Evolutionary conservation across 2,888 invertebrate species (phyloP).

Genomic region (Beris morrisii): DNA sequence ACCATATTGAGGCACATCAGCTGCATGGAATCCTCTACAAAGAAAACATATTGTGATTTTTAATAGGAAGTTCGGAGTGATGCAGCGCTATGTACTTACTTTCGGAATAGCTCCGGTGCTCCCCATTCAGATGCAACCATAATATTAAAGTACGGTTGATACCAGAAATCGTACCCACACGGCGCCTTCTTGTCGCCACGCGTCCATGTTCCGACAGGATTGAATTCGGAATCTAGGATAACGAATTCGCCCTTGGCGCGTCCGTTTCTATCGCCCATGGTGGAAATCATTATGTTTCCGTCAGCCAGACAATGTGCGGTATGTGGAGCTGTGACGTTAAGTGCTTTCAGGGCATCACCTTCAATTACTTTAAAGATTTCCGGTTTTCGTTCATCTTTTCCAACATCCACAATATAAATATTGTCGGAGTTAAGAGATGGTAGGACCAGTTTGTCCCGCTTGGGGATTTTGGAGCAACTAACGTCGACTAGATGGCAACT

Average conservation of each 20-base stretch:
- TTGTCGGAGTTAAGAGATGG: constrained; percentile 81
- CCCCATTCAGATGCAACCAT: constrained; percentile 95
- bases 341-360: constrained; percentile 72
- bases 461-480: constrained; percentile 56
- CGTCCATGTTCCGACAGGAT: constrained; percentile 70
- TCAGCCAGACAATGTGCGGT: constrained; percentile 91
- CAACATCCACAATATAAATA: constrained; percentile 82
- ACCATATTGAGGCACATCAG: constrained; percentile 73
- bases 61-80: too few relatives aligned
- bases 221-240: constrained; percentile 79
- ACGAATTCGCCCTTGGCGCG: constrained; percentile 86
- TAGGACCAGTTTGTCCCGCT: constrained; percentile 77
- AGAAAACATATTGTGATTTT: constrained; percentile 58
- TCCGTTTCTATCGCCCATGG: constrained; percentile 86
- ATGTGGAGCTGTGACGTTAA: constrained; percentile 84
- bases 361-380: constrained; percentile 78
- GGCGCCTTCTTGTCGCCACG: constrained; percentile 65
- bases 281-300: constrained; percentile 94
- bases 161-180: constrained; percentile 97
- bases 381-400: constrained; percentile 72
- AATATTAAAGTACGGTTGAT: constrained; percentile 89
- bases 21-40: constrained; percentile 67
- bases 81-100: constrained; percentile 42
- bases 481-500: constrained; percentile 71
- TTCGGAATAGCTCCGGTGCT: constrained; percentile 74